phyloP scores from a whole-genome alignment of 1,140 invertebrate species.

The Yoshiicerus persimilis region DNA sequence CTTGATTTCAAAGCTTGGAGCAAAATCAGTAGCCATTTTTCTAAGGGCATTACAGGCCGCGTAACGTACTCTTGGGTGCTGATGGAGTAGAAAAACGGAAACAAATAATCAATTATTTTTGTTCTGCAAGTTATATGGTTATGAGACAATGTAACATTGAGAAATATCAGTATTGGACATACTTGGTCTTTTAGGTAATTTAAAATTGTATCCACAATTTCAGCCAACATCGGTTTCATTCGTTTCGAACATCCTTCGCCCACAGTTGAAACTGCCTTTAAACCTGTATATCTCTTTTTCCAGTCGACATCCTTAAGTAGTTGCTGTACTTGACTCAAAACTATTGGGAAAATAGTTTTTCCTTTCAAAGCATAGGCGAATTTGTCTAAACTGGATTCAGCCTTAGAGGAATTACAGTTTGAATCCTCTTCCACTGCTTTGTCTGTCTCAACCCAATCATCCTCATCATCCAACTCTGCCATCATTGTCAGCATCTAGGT shows the following conservation, averaged over 20 bases:
- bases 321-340: slow-evolving; percentile 77
- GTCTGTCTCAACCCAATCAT: slow-evolving; percentile 77
- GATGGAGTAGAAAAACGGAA: neutral
- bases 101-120: neutral
- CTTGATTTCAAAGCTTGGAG: slow-evolving; percentile 94
- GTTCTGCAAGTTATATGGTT: neutral
- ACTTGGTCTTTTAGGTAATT: slow-evolving; percentile 85
- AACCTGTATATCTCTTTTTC: slow-evolving; percentile 87
- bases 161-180: slow-evolving; percentile 52
- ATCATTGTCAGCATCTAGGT: slow-evolving; percentile 89
- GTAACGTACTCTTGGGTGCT: slow-evolving; percentile 91
- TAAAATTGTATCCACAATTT: slow-evolving; percentile 87
- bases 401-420: slow-evolving; percentile 90
- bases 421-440: slow-evolving; percentile 83
- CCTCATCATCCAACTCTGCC: slow-evolving; percentile 94
- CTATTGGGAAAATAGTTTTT: slow-evolving; percentile 88
- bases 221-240: slow-evolving; percentile 89
- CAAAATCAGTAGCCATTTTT: slow-evolving; percentile 99
- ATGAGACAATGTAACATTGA: neutral
- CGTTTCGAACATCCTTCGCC: slow-evolving; percentile 98
- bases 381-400: slow-evolving; percentile 93
- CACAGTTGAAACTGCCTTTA: slow-evolving; percentile 97
- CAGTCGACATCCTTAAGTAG: slow-evolving; percentile 85
- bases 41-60: slow-evolving; percentile 99
- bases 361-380: slow-evolving; percentile 94